These are phyloP conservation scores for Furcifer pardalis DNA, from an alignment of 2,797 vertebrate species.

Conservation along the genomic window DNA sequence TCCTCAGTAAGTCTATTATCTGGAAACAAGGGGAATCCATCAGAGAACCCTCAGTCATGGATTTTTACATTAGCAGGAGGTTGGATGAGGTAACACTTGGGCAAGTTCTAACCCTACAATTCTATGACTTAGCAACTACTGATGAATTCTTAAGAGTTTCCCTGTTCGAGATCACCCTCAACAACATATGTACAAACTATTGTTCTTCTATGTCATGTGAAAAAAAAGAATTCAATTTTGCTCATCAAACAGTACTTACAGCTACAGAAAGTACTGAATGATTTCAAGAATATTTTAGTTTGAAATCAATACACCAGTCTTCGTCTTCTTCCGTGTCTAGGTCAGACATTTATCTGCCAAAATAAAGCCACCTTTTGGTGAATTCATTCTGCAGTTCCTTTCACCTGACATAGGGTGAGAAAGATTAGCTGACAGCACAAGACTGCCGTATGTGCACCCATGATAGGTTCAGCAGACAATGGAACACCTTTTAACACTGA, in stretches of 20 bases:
- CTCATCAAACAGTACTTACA: not conserved
- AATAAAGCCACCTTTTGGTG: too few species aligned
- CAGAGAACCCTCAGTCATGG: too few species aligned
- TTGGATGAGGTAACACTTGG: too few species aligned
- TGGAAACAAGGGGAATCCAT: not conserved
- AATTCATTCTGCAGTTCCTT: too few species aligned
- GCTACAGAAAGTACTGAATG: not conserved
- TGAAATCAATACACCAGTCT: not conserved
- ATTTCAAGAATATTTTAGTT: constrained; percentile 19
- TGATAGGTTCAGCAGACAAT: not conserved
- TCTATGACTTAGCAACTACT: not conserved
- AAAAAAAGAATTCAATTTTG: not conserved
- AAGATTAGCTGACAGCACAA: too few species aligned
- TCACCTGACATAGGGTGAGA: too few species aligned
- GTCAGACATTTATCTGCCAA: too few species aligned
- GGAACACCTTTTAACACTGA: not conserved
- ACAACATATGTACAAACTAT: not conserved
- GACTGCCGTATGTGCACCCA: not conserved
- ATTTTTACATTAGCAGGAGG: too few species aligned
- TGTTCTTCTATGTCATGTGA: not conserved
- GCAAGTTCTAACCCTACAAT: too few species aligned
- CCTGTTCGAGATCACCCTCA: not conserved
- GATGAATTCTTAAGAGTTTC: not conserved
- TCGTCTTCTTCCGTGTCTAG: too few species aligned
- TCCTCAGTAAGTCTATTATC: not conserved